Base-by-base conservation (phyloP, 30 jellyfish, hydroid and myxozoan genomes). In the Cassiopea andromeda region DNA sequence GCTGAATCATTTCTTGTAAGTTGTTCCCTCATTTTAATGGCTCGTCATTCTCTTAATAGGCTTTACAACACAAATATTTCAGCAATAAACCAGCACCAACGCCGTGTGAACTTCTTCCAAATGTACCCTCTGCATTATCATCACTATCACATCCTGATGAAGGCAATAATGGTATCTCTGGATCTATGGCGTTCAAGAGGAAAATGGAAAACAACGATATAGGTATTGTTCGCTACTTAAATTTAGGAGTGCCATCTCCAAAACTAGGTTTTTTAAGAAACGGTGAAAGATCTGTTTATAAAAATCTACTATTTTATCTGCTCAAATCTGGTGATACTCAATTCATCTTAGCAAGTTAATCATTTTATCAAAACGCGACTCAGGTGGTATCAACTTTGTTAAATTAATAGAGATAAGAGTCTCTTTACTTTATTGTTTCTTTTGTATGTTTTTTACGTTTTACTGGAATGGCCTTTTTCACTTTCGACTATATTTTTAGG, bases 61-160 rank as follows among this genome's bases (percentile, higher is more conserved):
- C 99, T 48, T 86, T 97, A 71, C 89, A 97, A 83, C 99, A 97
- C 86, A 92, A 84, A 10, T 97, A 97, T 85, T 97, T 97, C 88
- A 89, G 98, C 80, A 97, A 83, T 74, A 96, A 97, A 57, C 99
- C 99, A 1, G 97, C 98, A 19, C 99, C 99, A 44, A 93, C 98
- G 18, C 98, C 97, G 1, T 75, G 98, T 44, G 92, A 82, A 38
- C 70, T 45, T 71, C 92, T 96, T 8, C 99, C 99, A 1, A 96
- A 94, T 17, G 97, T 94, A 0, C 73, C 97, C 44, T 44, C 77
- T 10, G 69, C 88, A 77, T 19, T 93, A 44, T 3, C 64, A 3
- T 77, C 86, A 2, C 66, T 72, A 15, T 46, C 75, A 46, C 46
- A 68, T 46, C 49, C 68, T 27, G 80, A 81, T 68, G 64, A 66